These are phyloP conservation scores for Cantharis rufa DNA, from an alignment of 2,888 invertebrate species.

Conservation along the genomic window DNA sequence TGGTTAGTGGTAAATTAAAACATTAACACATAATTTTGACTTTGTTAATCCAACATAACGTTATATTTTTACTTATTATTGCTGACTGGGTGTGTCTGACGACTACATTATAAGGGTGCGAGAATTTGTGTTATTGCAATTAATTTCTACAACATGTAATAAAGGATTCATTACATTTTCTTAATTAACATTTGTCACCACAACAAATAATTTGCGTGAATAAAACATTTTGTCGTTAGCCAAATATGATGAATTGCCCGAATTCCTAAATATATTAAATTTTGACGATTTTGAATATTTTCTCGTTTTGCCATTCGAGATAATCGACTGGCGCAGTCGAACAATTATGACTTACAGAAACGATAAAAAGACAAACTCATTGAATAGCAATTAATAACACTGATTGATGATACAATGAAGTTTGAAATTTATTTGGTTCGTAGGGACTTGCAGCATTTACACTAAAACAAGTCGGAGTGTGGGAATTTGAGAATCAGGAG, in stretches of 20 bases:
- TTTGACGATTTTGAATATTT: neutral
- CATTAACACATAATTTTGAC: constrained; percentile 1
- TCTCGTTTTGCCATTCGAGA: too few species aligned
- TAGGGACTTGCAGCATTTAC: constrained; percentile 42
- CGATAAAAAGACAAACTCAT: neutral
- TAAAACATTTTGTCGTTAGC: neutral
- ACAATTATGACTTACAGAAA: neutral
- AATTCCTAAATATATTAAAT: neutral
- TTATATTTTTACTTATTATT: neutral
- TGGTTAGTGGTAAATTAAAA: constrained; percentile 1
- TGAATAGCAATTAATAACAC: neutral
- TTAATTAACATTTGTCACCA: neutral
- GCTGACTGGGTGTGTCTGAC: neutral
- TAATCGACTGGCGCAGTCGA: neutral
- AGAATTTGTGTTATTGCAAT: neutral
- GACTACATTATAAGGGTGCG: neutral
- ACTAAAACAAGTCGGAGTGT: constrained; percentile 44
- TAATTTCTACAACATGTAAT: neutral
- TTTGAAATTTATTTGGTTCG: constrained; percentile 35
- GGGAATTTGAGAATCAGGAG: constrained; percentile 55
- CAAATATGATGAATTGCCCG: neutral
- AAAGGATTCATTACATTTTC: neutral
- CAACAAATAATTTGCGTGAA: neutral
- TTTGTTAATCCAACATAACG: neutral
- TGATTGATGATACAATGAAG: neutral